Evolutionary conservation across 35 echinoderm and acorn worm genomes (phyloP), one percentile per base, ranked within the genome.

Genomic region (Diadema setosum): DNA sequence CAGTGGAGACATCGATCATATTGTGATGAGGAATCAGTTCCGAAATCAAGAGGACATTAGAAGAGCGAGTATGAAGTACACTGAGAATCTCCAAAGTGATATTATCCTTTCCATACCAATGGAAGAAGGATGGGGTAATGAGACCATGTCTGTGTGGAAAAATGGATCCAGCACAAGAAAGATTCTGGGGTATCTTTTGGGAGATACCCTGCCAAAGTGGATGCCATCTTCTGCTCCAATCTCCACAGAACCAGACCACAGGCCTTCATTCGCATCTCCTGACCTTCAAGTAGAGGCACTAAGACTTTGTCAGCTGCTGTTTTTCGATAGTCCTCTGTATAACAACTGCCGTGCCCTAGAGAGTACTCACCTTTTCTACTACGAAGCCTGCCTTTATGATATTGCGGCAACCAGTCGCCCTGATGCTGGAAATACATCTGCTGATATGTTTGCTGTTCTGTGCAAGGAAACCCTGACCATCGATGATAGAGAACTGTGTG

Each of bases 371-470:
- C 29, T 14, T 37, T 92, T 92, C 83, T 92, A 92, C 69, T 92
- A 92, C 49, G 82, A 81, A 33, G 48, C 90, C 40, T 92, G 90
- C 65, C 46, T 92, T 7, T 44, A 36, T 18, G 90, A 92, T 48
- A 64, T 92, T 45, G 90, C 90, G 59, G 83, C 90, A 81, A 81
- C 40, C 48, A 75, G 75, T 59, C 50, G 87, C 17, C 48, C 81
- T 16, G 12, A 39, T 44, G 67, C 69, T 67, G 83, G 75, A 26
- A 92, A 92, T 58, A 63, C 63, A 14, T 92, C 90, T 14, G 90
- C 84, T 4, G 27, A 92, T 46, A 92, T 92, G 90, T 92, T 92
- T 92, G 82, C 90, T 44, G 36, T 92, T 37, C 40, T 92, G 15
- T 92, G 90, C 31, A 85, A 92, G 39, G 42, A 27, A 29, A 80